A percentile compares a stretch with the other conserved stretches of the same genome.
Conservation (phyloP, 2,888 invertebrate species). For the Platycheirus albimanus region DNA sequence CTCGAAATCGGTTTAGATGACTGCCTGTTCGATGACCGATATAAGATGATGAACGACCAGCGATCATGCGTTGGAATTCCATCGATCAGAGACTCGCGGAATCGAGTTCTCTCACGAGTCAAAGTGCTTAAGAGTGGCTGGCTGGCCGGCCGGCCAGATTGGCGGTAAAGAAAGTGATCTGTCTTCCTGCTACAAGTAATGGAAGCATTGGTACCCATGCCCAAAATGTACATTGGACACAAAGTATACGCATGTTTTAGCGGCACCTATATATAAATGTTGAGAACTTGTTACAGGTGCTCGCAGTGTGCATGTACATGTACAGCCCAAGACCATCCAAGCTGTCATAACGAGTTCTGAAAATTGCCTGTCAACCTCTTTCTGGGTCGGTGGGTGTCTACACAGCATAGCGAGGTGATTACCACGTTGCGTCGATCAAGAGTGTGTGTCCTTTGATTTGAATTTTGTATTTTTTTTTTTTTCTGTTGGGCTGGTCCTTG, state of each 20-base stretch:
- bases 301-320: too few species aligned
- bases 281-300: constrained; percentile 60
- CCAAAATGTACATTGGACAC: constrained; percentile 11
- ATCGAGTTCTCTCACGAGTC: constrained; percentile 46
- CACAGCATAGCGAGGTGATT: constrained; percentile 39
- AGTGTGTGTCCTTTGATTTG: constrained; percentile 64
- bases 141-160: too few species aligned
- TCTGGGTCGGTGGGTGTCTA: constrained; percentile 73
- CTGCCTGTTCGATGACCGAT: constrained; percentile 57
- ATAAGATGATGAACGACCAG: constrained; percentile 66
- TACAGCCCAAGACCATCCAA: constrained; percentile 23
- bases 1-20: constrained; percentile 32
- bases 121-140: constrained; percentile 16
- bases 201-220: constrained; percentile 6
- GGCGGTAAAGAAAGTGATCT: constrained; percentile 63
- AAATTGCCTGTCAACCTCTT: constrained; percentile 71
- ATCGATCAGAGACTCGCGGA: constrained; percentile 63
- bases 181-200: constrained; percentile 49
- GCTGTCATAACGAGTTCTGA: constrained; percentile 69
- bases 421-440: neutral
- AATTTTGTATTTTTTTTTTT: neutral
- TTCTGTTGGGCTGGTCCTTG: constrained; percentile 1
- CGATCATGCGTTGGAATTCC: constrained; percentile 71
- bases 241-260: constrained; percentile 25
- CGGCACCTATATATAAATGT: neutral